These are phyloP conservation scores for Lerista edwardsae DNA, from an alignment of 2,797 vertebrate species.

Conservation along the genomic window DNA sequence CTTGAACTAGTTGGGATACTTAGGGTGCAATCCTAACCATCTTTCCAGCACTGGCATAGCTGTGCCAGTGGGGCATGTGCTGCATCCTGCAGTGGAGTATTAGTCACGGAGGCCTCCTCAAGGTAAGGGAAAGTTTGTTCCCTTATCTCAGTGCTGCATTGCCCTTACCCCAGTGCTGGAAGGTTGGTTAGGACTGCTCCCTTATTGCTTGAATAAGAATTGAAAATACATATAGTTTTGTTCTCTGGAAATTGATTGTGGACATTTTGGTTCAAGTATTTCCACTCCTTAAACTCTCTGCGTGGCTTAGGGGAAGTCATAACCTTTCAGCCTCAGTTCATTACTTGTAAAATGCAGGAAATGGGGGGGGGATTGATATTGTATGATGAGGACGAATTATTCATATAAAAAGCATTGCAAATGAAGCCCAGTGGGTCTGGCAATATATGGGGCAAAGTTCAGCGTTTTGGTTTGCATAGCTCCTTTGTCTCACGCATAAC, in stretches of 20 bases:
- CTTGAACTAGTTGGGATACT: neutral
- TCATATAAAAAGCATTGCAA: neutral
- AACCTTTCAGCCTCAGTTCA: neutral
- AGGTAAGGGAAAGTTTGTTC: too few species aligned
- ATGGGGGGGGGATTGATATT: neutral
- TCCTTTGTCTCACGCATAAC: neutral
- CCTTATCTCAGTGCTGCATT: too few species aligned
- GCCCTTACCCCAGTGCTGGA: too few species aligned
- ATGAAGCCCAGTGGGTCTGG: neutral
- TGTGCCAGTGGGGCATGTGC: too few species aligned
- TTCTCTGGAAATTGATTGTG: neutral
- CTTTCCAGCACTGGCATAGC: too few species aligned
- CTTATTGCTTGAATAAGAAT: neutral
- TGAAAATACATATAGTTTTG: neutral
- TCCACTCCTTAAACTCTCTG: neutral
- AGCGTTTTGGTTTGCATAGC: neutral
- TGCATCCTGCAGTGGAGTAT: too few species aligned
- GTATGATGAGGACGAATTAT: neutral
- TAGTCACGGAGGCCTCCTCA: too few species aligned
- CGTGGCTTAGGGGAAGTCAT: neutral
- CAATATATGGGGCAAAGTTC: neutral
- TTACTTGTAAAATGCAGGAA: neutral
- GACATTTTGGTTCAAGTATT: neutral
- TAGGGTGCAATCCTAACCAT: too few species aligned
- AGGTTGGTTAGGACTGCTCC: too few species aligned